These are phyloP conservation scores for Thunnus maccoyii DNA, from an alignment of 2,113 vertebrate species.

Conservation along the genomic window DNA sequence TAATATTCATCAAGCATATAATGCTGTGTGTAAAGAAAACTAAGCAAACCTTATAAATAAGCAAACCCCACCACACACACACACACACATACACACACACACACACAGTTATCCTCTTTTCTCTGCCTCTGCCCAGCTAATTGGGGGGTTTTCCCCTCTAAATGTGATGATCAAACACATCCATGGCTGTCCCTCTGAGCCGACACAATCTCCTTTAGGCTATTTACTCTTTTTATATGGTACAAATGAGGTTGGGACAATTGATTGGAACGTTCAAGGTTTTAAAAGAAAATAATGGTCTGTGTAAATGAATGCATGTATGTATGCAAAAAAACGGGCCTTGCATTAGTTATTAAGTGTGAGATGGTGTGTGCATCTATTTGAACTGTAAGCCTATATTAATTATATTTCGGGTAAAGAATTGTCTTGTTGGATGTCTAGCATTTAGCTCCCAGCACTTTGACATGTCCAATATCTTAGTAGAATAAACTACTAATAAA, in stretches of 20 bases:
- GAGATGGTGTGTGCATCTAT: neutral
- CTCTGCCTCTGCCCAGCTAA: slow-evolving; percentile 22
- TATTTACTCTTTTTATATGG: slow-evolving; percentile 56
- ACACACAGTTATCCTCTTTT: slow-evolving; percentile 2
- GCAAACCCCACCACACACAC: neutral
- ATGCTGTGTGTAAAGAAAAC: neutral
- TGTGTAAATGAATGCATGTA: slow-evolving; percentile 23
- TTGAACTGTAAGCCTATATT: neutral
- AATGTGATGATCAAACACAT: slow-evolving; percentile 66
- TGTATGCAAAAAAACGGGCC: slow-evolving; percentile 23
- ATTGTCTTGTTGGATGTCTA: neutral
- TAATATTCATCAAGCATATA: neutral
- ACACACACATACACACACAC: neutral
- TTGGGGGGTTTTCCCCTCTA: slow-evolving; percentile 34
- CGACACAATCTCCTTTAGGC: slow-evolving; percentile 43
- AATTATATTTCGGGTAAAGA: neutral
- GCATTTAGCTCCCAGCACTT: too few relatives aligned
- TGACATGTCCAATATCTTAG: too few relatives aligned
- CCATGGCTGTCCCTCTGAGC: slow-evolving; percentile 45
- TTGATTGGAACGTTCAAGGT: slow-evolving; percentile 37
- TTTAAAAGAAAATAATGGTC: slow-evolving; percentile 37
- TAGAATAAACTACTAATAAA: too few relatives aligned
- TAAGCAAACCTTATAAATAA: neutral
- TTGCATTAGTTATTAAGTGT: slow-evolving; percentile 18
- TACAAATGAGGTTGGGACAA: slow-evolving; percentile 54